phyloP scores from a whole-genome alignment of 2,113 vertebrate species.

The Felis catus region F.catus_Fca126_mat1.0 CM031415.1:101240501-101241000 shows the following conservation, averaged over 20 bases:
- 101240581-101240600: constrained; percentile 82
- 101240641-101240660: constrained; percentile 74
- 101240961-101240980: neutral
- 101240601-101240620: constrained; percentile 66
- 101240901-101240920: neutral
- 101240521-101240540: constrained; percentile 85
- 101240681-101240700: constrained; percentile 52
- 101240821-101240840: neutral
- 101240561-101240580: constrained; percentile 72
- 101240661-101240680: constrained; percentile 39
- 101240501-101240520: constrained; percentile 89
- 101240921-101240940: neutral
- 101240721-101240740: constrained; percentile 47
- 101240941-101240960: neutral
- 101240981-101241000: constrained; percentile 3
- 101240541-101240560: constrained; percentile 88
- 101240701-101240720: constrained; percentile 40
- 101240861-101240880: constrained; percentile 28
- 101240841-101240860: constrained; percentile 18
- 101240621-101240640: constrained; percentile 78
- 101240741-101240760: constrained; percentile 71
- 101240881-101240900: constrained; percentile 40
- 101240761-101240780: constrained; percentile 64
- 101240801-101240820: constrained; percentile 42
- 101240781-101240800: constrained; percentile 62